Evolutionary conservation across 1,140 invertebrate genomes (phyloP).

Genomic region (Saccostrea echinata): DNA sequence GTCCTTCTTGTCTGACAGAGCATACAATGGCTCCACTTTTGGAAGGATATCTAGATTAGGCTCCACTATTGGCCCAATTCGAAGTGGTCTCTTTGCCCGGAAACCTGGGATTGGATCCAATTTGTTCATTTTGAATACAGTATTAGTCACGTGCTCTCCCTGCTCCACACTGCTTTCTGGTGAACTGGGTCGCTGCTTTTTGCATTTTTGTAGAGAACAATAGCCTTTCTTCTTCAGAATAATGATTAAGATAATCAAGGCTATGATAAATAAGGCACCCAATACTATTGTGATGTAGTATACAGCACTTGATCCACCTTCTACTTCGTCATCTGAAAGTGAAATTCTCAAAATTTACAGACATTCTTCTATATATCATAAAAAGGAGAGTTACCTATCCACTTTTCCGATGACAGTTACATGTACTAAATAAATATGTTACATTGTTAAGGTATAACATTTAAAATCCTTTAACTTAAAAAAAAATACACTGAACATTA

Average conservation of each 20-base stretch:
- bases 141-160: constrained; percentile 48
- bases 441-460: too few species aligned
- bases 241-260: constrained; percentile 25
- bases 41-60: constrained; percentile 50
- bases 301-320: constrained; percentile 43
- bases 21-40: constrained; percentile 58
- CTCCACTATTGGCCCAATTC: constrained; percentile 53
- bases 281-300: constrained; percentile 47
- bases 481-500: too few species aligned
- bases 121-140: constrained; percentile 46
- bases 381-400: too few species aligned
- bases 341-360: too few species aligned
- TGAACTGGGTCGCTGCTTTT: background rate
- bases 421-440: too few species aligned
- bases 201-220: constrained; percentile 5
- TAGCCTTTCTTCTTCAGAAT: constrained; percentile 37
- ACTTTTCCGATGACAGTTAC: too few species aligned
- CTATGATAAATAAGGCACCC: constrained; percentile 32
- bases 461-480: too few species aligned
- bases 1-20: constrained; percentile 11
- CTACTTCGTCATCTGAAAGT: constrained; percentile 33
- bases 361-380: too few species aligned
- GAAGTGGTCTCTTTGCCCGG: constrained; percentile 49
- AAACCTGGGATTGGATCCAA: constrained; percentile 50
- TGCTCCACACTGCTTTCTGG: constrained; percentile 24